These are phyloP conservation scores for Cryptoblepharus egeriae DNA, from an alignment of 2,797 vertebrate species.

Conservation along the genomic window DNA sequence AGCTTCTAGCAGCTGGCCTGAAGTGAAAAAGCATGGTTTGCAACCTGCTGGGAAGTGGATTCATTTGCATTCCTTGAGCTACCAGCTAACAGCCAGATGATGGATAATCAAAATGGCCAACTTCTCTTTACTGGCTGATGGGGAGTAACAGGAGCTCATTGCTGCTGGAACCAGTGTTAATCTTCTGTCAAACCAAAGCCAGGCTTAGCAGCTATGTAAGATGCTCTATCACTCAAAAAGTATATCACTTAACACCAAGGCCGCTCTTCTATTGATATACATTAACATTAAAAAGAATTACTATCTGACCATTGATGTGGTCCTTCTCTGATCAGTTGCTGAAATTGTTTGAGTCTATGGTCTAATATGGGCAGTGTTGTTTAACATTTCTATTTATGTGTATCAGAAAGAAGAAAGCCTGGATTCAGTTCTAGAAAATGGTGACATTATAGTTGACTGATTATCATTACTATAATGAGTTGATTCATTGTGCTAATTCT, in stretches of 20 bases:
- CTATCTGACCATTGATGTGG: neutral
- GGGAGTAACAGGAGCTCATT: neutral
- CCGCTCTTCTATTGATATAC: neutral
- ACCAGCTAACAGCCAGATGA: neutral
- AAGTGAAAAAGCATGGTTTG: neutral
- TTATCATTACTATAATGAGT: no score
- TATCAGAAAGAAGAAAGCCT: neutral
- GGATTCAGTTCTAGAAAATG: neutral
- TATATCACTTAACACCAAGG: neutral
- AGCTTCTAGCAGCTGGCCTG: neutral
- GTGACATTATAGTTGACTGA: neutral
- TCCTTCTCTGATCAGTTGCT: neutral
- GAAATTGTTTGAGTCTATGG: neutral
- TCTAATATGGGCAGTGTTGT: neutral
- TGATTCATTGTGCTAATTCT: no score
- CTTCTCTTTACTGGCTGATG: neutral
- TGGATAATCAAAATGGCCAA: neutral
- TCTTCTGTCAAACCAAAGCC: neutral
- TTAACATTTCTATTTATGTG: neutral
- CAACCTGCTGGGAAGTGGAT: neutral
- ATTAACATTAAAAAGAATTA: neutral
- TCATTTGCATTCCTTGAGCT: neutral
- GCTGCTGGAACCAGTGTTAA: accelerated
- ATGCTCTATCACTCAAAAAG: neutral
- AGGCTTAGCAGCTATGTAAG: neutral